Conservation (phyloP, 2,888 invertebrate species). For the Anorthoa munda region DNA sequence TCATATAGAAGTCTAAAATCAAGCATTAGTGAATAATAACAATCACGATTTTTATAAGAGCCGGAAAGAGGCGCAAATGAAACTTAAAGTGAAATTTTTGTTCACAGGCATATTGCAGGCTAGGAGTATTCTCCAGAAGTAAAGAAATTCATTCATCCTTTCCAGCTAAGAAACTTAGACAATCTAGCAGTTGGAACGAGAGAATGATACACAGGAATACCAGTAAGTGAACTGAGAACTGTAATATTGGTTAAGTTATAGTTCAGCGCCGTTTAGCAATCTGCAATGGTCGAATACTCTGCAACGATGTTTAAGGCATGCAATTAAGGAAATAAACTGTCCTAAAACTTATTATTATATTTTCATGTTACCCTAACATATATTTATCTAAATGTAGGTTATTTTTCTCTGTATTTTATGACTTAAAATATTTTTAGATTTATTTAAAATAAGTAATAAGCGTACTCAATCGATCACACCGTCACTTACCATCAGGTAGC, state of each 20-base stretch:
- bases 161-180: conserved; percentile 13
- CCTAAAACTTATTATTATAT: neutral
- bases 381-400: too few species aligned
- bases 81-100: too few species aligned
- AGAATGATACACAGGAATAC: conserved; percentile 12
- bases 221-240: conserved; percentile 16
- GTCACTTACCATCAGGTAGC: too few species aligned
- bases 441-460: too few species aligned
- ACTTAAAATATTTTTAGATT: too few species aligned
- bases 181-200: neutral
- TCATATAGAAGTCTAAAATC: neutral
- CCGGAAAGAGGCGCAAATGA: too few species aligned
- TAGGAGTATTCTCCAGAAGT: neutral
- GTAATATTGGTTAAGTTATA: conserved; percentile 14
- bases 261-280: neutral
- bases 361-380: too few species aligned
- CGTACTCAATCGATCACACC: too few species aligned
- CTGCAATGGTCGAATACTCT: neutral
- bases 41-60: neutral
- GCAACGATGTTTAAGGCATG: neutral
- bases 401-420: too few species aligned
- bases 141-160: neutral
- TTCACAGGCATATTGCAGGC: neutral
- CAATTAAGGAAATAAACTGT: neutral
- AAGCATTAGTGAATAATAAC: neutral